Conservation (phyloP, 2,888 invertebrate genomes). For the Griposia aprilina region DNA sequence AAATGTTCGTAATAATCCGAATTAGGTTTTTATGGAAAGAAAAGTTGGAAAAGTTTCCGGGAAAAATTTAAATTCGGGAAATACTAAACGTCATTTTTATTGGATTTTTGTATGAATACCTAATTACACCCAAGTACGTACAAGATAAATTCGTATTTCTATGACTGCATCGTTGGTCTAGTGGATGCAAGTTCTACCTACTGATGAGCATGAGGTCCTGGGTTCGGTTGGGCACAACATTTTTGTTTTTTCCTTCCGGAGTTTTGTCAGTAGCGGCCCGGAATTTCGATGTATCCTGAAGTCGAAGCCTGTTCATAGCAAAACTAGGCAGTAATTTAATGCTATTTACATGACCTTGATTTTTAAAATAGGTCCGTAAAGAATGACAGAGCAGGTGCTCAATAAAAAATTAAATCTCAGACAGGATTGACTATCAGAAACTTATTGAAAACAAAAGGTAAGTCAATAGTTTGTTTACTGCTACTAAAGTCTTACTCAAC, state of each 20-base stretch:
- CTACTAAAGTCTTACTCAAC: slow-evolving; percentile 24
- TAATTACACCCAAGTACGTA: too few relatives aligned
- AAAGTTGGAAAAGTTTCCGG: too few relatives aligned
- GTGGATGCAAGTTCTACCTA: neutral
- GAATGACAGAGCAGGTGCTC: neutral
- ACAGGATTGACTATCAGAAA: neutral
- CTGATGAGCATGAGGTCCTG: too few relatives aligned
- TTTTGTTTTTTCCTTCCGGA: neutral
- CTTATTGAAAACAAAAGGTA: slow-evolving; percentile 17
- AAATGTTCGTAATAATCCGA: neutral
- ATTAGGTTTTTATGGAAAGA: neutral
- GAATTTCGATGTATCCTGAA: neutral
- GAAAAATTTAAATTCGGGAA: too few relatives aligned
- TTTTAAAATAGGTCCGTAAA: slow-evolving; percentile 28
- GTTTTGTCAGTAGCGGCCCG: neutral
- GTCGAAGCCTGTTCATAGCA: neutral
- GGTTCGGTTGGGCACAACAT: neutral
- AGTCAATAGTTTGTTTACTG: slow-evolving; percentile 35
- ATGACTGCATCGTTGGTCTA: neutral
- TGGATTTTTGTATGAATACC: too few relatives aligned
- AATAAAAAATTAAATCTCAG: slow-evolving; percentile 10
- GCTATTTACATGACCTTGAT: slow-evolving; percentile 34
- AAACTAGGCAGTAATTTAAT: slow-evolving; percentile 3
- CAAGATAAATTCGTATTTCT: neutral
- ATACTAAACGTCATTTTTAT: neutral